Evolutionary conservation across 2,888 invertebrate genomes (phyloP), one percentile per base, ranked within the genome.

Genomic region (Dynastes grantii): DNA sequence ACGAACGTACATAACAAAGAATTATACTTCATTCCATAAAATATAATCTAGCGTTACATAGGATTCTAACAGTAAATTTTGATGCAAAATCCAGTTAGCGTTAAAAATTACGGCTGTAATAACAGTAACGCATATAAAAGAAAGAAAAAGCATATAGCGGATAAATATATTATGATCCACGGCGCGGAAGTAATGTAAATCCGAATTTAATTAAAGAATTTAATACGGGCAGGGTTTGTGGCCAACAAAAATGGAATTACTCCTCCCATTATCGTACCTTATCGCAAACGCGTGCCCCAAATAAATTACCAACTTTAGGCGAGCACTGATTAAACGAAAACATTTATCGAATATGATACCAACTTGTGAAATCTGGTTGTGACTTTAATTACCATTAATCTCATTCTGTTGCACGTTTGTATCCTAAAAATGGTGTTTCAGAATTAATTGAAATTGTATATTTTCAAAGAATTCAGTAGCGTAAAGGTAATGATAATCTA

Each of bases 181-280:
- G 40, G 9, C 58, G 32, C 11, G 22, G 61, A 58, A 37, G 40
- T 71, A 71, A 71, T 71, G 58, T 16, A 61, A 73, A 73, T 58
- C 40, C 45, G 40, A 71, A 58, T 37, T 71, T 71, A 71, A 71
- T 71, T 71, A 71, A 71, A 71, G 71, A 71, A 58, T 71, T 71
- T 71, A 71, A 71, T 71, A 71, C 58, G 37, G 37, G 37, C 2
- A 70, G 37, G 32, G 37, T 71, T 71, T 58, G 55, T 71, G 58
- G 58, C 71, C 58, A 55, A 55, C 71, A 71, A 71, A 71, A 71
- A 58, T 55, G 37, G 71, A 37, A 71, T 71, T 55, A 55, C 32
- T 22, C 22, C 27, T 29, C 13, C 53, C 53, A 53, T 55, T 71
- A 53, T 71, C 29, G 55, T 6, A 71, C 71, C 71, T 71, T 71